These are phyloP conservation scores for Polylopha cassiicola DNA, from an alignment of 2,888 invertebrate genomes.

Conservation along the genomic window DNA sequence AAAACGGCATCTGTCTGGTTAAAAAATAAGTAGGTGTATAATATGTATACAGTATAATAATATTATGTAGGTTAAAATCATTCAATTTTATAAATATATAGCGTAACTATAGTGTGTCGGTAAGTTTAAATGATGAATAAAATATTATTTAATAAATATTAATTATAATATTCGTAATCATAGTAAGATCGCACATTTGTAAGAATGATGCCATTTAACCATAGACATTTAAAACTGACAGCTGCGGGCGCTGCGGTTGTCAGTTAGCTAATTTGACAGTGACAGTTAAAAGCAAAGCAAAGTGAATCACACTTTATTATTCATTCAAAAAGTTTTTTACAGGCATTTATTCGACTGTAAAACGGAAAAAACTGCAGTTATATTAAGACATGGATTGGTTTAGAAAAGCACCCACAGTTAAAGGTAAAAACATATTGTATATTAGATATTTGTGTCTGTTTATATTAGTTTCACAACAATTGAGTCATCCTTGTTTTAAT, in stretches of 20 bases:
- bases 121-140: too few species aligned
- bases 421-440: conserved; percentile 62
- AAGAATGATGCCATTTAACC: too few species aligned
- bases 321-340: conserved; percentile 3
- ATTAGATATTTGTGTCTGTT: conserved; percentile 5
- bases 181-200: too few species aligned
- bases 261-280: neutral
- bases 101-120: too few species aligned
- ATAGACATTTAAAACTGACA: neutral
- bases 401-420: conserved; percentile 79
- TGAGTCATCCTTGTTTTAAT: neutral
- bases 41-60: too few species aligned
- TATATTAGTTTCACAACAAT: neutral
- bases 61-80: too few species aligned
- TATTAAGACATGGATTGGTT: conserved; percentile 69
- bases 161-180: too few species aligned
- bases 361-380: neutral
- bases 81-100: too few species aligned
- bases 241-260: conserved; percentile 1
- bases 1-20: too few species aligned
- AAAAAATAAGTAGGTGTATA: too few species aligned
- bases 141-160: too few species aligned
- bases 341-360: neutral
- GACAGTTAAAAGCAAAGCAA: neutral
- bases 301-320: neutral